Conservation (phyloP, 2,113 vertebrate genomes). For the Poeciliopsis prolifica region DNA sequence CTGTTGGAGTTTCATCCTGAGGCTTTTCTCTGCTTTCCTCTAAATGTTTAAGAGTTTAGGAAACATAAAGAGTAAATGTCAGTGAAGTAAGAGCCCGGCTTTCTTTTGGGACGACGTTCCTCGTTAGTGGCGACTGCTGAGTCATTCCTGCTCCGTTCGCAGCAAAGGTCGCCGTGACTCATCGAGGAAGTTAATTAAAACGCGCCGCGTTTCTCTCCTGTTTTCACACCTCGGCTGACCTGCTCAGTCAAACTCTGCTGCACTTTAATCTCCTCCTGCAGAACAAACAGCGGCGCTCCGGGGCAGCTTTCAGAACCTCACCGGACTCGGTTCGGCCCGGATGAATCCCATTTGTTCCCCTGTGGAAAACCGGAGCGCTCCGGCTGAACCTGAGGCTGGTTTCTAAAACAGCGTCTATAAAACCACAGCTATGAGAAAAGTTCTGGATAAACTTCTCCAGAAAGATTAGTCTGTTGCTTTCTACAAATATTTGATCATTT, state of each 20-base stretch:
- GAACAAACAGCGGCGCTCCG: background rate
- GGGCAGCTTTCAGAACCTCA: background rate
- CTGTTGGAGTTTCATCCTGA: background rate
- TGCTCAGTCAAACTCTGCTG: background rate
- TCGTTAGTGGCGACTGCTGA: conserved; percentile 2
- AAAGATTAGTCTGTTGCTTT: too few relatives aligned
- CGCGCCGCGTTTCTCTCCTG: background rate
- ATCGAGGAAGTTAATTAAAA: background rate
- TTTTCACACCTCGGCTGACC: conserved; percentile 1
- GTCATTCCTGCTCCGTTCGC: background rate
- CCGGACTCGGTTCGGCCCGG: background rate
- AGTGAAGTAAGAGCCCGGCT: background rate
- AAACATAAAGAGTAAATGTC: background rate
- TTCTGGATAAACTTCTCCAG: too few relatives aligned
- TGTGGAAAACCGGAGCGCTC: background rate
- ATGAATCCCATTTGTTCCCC: background rate
- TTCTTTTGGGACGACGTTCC: background rate
- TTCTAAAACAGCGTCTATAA: background rate
- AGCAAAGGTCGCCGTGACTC: background rate
- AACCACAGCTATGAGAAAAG: too few relatives aligned
- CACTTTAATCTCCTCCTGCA: background rate
- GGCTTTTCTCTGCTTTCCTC: background rate
- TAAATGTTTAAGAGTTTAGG: background rate
- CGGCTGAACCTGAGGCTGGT: background rate
- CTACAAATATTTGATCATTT: too few relatives aligned